phyloP scores from a whole-genome alignment of 2,113 vertebrate genomes.

The Falco punctatus region DNA sequence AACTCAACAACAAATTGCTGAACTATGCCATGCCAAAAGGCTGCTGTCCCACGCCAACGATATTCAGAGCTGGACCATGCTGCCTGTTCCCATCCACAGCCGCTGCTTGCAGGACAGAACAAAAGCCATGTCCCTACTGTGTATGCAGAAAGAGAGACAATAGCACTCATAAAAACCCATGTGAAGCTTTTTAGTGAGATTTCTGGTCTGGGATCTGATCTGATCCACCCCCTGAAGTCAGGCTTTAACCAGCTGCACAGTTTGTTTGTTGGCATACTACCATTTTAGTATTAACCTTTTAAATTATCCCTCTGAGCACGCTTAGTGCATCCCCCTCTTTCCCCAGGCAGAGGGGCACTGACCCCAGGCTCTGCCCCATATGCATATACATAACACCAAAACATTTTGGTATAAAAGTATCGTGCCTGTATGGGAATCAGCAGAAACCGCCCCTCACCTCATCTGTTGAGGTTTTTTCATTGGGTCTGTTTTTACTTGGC shows the following conservation, averaged over 20 bases:
- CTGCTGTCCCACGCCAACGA: neutral
- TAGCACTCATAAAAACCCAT: neutral
- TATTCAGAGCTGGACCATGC: neutral
- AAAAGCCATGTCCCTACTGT: neutral
- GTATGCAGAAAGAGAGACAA: neutral
- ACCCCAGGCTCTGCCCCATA: rapidly evolving
- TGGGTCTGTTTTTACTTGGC: neutral
- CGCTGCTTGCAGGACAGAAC: neutral
- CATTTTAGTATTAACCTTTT: neutral
- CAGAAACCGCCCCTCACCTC: neutral
- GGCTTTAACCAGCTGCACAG: neutral
- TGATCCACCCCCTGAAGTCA: neutral
- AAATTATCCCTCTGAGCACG: neutral
- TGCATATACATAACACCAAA: neutral
- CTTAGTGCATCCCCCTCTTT: too few relatives aligned
- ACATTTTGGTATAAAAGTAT: neutral
- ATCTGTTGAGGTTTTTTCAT: neutral
- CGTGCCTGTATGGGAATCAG: neutral
- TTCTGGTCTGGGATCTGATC: neutral
- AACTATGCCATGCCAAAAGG: constrained; percentile 25
- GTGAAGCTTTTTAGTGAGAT: neutral
- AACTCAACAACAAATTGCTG: constrained; percentile 13
- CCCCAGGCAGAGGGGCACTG: neutral
- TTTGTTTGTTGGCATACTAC: neutral
- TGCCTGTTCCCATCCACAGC: constrained; percentile 4